Evolutionary conservation across 2,113 vertebrate genomes (phyloP).

Genomic region (Rhineura floridana): DNA sequence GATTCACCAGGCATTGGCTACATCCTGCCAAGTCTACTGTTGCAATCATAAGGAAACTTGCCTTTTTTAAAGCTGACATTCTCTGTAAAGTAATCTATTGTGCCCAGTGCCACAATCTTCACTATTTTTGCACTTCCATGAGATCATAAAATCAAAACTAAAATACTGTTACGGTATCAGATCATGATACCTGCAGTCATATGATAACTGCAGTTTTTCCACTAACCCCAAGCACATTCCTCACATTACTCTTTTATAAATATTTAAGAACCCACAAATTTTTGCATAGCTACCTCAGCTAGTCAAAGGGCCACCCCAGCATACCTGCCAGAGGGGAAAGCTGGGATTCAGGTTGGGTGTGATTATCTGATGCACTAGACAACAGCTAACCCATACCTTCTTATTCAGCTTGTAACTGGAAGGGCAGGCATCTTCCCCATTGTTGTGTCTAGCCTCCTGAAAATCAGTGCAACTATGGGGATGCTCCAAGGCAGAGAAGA

Average conservation of each 20-base stretch:
- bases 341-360: too few relatives aligned
- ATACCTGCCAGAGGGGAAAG: background rate
- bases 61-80: background rate
- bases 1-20: background rate
- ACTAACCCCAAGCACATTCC: background rate
- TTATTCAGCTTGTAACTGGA: background rate
- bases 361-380: too few relatives aligned
- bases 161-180: background rate
- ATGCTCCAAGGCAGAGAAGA: too few relatives aligned
- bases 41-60: background rate
- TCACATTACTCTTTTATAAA: background rate
- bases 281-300: background rate
- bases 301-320: background rate
- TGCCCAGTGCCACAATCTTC: background rate
- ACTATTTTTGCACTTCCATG: background rate
- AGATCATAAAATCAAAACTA: background rate
- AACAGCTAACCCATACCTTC: too few relatives aligned
- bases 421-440: background rate
- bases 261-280: background rate
- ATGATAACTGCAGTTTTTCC: background rate
- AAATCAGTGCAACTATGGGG: too few relatives aligned
- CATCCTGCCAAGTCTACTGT: background rate
- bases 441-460: background rate
- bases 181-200: background rate
- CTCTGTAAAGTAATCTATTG: background rate